Base-by-base conservation (phyloP, 1,140 invertebrate genomes). In the Orchesella cincta region DNA sequence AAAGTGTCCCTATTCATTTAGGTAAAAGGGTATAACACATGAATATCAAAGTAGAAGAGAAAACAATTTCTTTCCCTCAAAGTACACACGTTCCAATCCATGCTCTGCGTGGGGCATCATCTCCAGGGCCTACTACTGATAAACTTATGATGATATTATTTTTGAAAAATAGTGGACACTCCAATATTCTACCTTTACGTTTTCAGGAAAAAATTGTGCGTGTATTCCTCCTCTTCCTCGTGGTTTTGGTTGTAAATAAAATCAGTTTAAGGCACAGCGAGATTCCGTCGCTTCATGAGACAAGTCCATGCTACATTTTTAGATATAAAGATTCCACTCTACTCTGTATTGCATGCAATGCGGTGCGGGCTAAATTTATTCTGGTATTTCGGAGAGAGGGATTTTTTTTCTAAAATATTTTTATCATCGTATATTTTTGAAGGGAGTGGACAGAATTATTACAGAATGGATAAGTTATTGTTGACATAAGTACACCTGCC, bases 371-470 rank as follows among this genome's bases (percentile, higher is more conserved):
- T 46, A 18, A 18, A 46, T 46, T 18, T 46, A 57, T 57, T 57
- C 52, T n/a, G 52, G 52, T 57, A 57, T 57, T 57, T 57, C 52
- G 26, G 54, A 8, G 23, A 26, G 12, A n/a, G 5, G 54, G 8
- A 14, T 62, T 62, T 62, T 62, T 26, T 62, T 62, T 62, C 54
- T 62, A 26, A 28, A 62, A 62, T 67, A 67, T 67, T 67, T 67
- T 67, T 31, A 67, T 67, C 62, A 67, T 5, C n/a, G n/a, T n/a
- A n/a, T n/a, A 14, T 62, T 46, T 57, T 57, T 57, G 12, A 23
- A 67, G 62, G 12, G 62, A 29, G n/a, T 67, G 62, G 62, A 67
- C 62, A 67, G 62, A 67, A 67, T 67, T 67, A 67, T 67, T 67
- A 67, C 8, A 33, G 31, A 29, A 2, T 5, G 62, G 62, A n/a